Percentiles rank a stretch among this genome's conserved stretches.
Evolutionary conservation across 2,888 invertebrate species (phyloP).

Genomic region (Eledone cirrhosa): DNA sequence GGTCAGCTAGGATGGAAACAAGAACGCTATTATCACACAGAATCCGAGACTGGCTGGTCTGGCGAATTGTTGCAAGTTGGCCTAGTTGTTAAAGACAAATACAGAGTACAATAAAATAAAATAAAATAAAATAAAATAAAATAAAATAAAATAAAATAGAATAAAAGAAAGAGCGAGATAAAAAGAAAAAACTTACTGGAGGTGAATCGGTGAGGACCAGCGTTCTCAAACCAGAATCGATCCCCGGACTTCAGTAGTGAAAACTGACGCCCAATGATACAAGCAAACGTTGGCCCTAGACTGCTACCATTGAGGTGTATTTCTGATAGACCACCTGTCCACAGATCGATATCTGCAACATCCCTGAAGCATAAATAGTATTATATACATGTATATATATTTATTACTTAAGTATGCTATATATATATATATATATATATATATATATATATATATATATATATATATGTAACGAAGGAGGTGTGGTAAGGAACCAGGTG

Average conservation of each 20-base stretch:
- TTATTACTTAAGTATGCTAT: neutral
- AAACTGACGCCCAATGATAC: constrained; percentile 9
- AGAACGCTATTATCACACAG: too few relatives aligned
- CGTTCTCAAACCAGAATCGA: constrained; percentile 14
- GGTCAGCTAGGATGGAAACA: too few relatives aligned
- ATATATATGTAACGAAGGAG: neutral
- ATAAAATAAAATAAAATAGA: too few relatives aligned
- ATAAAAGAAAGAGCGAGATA: too few relatives aligned
- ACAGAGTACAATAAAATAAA: too few relatives aligned
- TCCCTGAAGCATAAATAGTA: neutral
- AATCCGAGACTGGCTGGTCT: too few relatives aligned
- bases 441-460: neutral
- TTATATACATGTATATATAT: neutral
- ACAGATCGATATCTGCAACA: constrained; percentile 22
- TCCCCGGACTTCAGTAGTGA: constrained; percentile 11
- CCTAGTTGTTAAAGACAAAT: too few relatives aligned
- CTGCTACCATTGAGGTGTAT: neutral
- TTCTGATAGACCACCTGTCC: constrained; percentile 7
- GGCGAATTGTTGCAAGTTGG: too few relatives aligned
- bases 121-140: too few relatives aligned
- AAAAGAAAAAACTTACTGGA: neutral
- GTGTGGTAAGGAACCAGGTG: too few relatives aligned
- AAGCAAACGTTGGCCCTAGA: constrained; percentile 10
- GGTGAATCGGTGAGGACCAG: neutral
- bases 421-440: neutral